Evolutionary conservation across 2,888 invertebrate species (phyloP).

Genomic region (Salticus scenicus): DNA sequence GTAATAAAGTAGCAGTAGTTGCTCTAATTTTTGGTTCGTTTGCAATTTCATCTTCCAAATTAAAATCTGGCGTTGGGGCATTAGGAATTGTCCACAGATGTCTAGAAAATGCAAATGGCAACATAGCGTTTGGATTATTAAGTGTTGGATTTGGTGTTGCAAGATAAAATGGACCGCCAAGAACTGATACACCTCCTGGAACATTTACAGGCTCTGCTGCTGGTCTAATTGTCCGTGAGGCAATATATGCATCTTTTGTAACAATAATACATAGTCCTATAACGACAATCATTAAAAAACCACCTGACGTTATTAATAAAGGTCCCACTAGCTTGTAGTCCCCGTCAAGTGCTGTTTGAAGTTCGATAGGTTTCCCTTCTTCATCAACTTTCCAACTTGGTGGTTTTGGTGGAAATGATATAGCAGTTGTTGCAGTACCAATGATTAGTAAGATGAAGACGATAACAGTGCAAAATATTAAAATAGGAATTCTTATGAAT

Average conservation of each 20-base stretch:
- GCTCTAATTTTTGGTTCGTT: constrained; percentile 35
- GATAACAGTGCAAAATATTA: constrained; percentile 30
- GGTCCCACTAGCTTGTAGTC: constrained; percentile 58
- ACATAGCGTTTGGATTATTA: background rate
- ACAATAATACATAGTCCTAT: constrained; percentile 33
- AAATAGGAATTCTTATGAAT: constrained; percentile 33
- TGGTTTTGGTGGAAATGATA: constrained; percentile 53
- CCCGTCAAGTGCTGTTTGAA: constrained; percentile 41
- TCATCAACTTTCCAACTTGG: background rate
- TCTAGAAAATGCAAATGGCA: constrained; percentile 28
- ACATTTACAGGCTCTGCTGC: background rate
- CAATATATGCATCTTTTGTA: constrained; percentile 36
- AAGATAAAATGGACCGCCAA: constrained; percentile 54
- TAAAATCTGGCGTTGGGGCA: constrained; percentile 51
- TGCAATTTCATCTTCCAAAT: background rate
- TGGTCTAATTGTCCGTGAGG: background rate
- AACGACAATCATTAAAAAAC: constrained; percentile 38
- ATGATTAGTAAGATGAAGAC: constrained; percentile 52
- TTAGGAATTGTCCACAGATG: constrained; percentile 47
- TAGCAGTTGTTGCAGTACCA: constrained; percentile 56
- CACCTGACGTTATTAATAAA: constrained; percentile 42
- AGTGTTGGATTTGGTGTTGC: constrained; percentile 9
- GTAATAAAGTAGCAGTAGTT: constrained; percentile 25
- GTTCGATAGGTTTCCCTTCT: background rate
- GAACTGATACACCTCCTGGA: constrained; percentile 11